Evolutionary conservation across 2,113 vertebrate species (phyloP), one percentile per base, ranked within the genome.

Genomic region (Conger conger): DNA sequence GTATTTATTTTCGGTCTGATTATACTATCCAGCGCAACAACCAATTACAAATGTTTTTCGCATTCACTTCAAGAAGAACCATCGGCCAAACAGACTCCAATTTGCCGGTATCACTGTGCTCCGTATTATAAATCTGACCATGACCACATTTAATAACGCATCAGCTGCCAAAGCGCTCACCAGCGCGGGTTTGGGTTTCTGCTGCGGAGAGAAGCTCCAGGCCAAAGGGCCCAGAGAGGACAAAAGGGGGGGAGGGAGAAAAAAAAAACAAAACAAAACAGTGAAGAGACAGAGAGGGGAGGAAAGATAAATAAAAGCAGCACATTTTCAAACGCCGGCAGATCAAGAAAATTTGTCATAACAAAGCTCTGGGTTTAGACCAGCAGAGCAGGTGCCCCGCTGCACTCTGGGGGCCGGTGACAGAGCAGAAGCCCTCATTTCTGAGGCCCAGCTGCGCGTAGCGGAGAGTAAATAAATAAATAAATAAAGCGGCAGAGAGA

Each of bases 281-380:
- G 57, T 36, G 57, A 76, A 78, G 18, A 63, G n/a, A 57, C n/a
- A 84, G 40, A 42, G 76, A 81, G 63, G 50, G 60, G 82, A 60
- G n/a, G n/a, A 79, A 36, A 93, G 92, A 92, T 89, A 93, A 95
- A 94, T 93, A 92, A 94, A 94, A 96, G 93, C 95, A 86, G 93
- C 94, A 93, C 93, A 94, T 94, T 96, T 95, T 94, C 95, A 96
- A 97, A 96, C 93, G 89, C 4, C 82, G 93, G 93, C 94, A 95
- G 94, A 95, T 96, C 95, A 95, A 92, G 88, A 93, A 94, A 96
- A 97, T 96, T 95, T 98, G 97, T 97, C 97, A 97, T 95, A 95
- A 93, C 93, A 97, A 96, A 97, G 95, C 95, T 95, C 93, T 63
- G 57, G 94, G 93, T 96, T 96, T 96, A 97, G 95, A 95, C 93